Evolutionary conservation across 2,888 invertebrate species (phyloP).

Genomic region (Neoaliturus tenellus): DNA sequence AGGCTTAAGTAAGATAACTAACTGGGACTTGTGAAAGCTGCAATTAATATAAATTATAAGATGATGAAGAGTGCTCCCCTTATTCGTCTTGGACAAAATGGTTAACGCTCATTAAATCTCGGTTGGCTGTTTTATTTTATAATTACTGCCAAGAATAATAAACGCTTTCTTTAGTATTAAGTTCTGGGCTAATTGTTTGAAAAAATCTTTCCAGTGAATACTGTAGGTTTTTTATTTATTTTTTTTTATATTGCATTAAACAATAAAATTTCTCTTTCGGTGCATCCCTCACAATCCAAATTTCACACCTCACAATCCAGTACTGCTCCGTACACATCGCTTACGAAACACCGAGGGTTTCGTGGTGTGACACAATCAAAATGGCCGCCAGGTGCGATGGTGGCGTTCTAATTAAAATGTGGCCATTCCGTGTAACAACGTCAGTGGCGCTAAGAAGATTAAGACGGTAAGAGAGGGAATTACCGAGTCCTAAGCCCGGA

Average conservation of each 20-base stretch:
- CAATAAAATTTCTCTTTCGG: too few relatives aligned
- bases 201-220: too few relatives aligned
- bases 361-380: not conserved
- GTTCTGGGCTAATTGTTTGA: too few relatives aligned
- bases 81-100: constrained; percentile 23
- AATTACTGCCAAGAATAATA: not conserved
- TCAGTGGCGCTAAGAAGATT: constrained; percentile 43
- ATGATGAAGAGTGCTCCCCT: constrained; percentile 40
- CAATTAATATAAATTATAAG: constrained; percentile 49
- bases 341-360: too few relatives aligned
- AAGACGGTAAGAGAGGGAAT: constrained; percentile 36
- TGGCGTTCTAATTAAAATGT: not conserved
- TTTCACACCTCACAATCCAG: too few relatives aligned
- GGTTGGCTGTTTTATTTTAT: constrained; percentile 14
- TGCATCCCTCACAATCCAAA: too few relatives aligned
- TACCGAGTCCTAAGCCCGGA: constrained; percentile 40
- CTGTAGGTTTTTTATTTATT: too few relatives aligned
- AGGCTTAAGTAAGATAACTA: constrained; percentile 51
- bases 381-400: constrained; percentile 3
- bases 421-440: constrained; percentile 17
- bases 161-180: not conserved
- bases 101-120: not conserved
- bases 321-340: too few relatives aligned
- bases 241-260: too few relatives aligned
- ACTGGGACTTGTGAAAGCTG: constrained; percentile 33